These are phyloP conservation scores for Cydia fagiglandana DNA, from an alignment of 1,140 invertebrate species.

Conservation along the genomic window DNA sequence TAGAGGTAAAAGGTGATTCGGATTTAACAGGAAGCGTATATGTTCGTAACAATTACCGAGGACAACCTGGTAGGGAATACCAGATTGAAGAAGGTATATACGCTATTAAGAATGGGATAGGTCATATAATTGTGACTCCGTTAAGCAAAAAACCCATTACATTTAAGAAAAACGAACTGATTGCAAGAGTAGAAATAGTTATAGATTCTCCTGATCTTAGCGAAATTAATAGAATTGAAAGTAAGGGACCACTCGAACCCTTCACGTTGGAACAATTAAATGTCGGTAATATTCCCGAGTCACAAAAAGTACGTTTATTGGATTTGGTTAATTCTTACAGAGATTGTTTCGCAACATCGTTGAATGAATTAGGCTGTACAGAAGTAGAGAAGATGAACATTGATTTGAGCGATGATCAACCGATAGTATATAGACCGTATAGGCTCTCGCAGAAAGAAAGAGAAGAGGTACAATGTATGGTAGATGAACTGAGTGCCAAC, in stretches of 20 bases:
- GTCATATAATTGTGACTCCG: conserved; percentile 6
- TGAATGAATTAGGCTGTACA: conserved; percentile 30
- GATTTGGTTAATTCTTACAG: conserved; percentile 28
- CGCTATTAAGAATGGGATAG: conserved; percentile 4
- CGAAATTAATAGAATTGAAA: conserved; percentile 28
- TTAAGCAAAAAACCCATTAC: not conserved
- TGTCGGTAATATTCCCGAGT: conserved; percentile 12
- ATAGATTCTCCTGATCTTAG: conserved; percentile 15
- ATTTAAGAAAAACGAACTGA: conserved; percentile 18
- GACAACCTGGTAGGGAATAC: conserved; percentile 25
- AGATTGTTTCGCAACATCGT: conserved; percentile 31
- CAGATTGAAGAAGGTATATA: conserved; percentile 21
- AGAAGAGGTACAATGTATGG: conserved; percentile 30
- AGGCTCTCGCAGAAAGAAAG: conserved; percentile 17
- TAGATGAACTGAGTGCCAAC: conserved; percentile 37
- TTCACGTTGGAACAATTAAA: conserved; percentile 23
- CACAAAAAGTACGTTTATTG: conserved; percentile 8
- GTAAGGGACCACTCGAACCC: not conserved
- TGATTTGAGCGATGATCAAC: conserved; percentile 30
- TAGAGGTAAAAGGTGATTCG: conserved; percentile 9
- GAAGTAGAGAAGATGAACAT: conserved; percentile 25
- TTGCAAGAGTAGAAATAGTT: conserved; percentile 23
- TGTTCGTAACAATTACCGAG: conserved; percentile 14
- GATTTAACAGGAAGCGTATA: conserved; percentile 11
- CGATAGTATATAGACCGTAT: conserved; percentile 30